Percentiles rank a stretch among this genome's conserved stretches.
Evolutionary conservation across 2,113 vertebrate genomes (phyloP).

Genomic region (Mesoclemmys tuberculata): DNA sequence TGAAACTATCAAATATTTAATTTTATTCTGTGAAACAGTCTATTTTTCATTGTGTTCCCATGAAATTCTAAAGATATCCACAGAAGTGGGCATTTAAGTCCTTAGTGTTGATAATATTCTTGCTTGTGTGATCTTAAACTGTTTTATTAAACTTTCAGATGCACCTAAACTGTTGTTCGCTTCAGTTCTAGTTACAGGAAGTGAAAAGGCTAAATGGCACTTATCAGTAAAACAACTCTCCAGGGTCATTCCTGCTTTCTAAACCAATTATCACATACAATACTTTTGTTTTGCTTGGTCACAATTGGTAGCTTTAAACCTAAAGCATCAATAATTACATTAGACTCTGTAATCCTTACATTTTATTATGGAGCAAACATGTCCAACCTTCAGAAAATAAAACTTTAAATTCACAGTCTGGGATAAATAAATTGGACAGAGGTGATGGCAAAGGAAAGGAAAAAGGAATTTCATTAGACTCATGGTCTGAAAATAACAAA

Average conservation of each 20-base stretch:
- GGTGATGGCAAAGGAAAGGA: background rate
- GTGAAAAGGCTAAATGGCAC: slow-evolving; percentile 30
- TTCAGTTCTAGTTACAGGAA: slow-evolving; percentile 40
- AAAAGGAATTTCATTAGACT: background rate
- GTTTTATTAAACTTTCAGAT: slow-evolving; percentile 46
- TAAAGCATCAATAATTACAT: background rate
- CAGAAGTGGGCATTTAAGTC: slow-evolving; percentile 15
- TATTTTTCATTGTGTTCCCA: slow-evolving; percentile 47
- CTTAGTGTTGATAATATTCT: slow-evolving; percentile 3
- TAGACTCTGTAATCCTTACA: background rate
- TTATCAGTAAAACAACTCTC: slow-evolving; percentile 18
- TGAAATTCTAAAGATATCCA: slow-evolving; percentile 40
- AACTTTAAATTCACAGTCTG: background rate
- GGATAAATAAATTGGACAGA: background rate
- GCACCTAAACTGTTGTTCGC: slow-evolving; percentile 12
- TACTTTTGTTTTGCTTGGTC: background rate
- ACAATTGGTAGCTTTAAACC: background rate
- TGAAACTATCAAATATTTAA: slow-evolving; percentile 50
- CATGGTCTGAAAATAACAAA: background rate
- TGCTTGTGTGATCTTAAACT: slow-evolving; percentile 28
- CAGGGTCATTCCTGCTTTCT: background rate
- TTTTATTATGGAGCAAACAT: background rate
- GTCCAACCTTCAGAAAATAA: background rate
- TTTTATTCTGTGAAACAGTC: slow-evolving; percentile 38
- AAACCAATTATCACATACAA: background rate